Percentiles rank a stretch among this genome's conserved stretches.
These are phyloP conservation scores for Pongo pygmaeus DNA, from an alignment of 2,113 vertebrate species.

Conservation along the genomic window DNA sequence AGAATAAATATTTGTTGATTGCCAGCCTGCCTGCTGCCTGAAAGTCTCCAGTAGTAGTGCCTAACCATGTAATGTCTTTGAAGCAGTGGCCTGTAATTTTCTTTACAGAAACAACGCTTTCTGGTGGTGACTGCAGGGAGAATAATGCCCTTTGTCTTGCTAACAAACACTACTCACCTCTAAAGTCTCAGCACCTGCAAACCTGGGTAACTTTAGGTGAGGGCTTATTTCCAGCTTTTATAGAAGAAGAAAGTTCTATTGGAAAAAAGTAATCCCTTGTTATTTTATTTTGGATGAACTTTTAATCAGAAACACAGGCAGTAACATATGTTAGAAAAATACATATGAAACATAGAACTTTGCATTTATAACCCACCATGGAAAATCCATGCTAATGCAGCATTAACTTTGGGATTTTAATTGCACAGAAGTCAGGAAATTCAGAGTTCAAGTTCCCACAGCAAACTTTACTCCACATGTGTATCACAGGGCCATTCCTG, in stretches of 20 bases:
- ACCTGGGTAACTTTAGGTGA: slow-evolving; percentile 58
- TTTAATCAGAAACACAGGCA: slow-evolving; percentile 73
- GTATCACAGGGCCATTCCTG: slow-evolving; percentile 11
- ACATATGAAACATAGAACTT: slow-evolving; percentile 53
- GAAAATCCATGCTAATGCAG: slow-evolving; percentile 71
- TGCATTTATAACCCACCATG: slow-evolving; percentile 71
- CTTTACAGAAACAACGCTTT: slow-evolving; percentile 62
- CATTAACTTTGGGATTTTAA: slow-evolving; percentile 76
- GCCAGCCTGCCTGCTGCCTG: slow-evolving; percentile 10
- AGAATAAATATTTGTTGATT: slow-evolving; percentile 34
- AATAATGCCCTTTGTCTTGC: slow-evolving; percentile 51
- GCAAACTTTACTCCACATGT: slow-evolving; percentile 28
- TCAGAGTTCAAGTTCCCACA: slow-evolving; percentile 74
- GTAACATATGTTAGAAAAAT: slow-evolving; percentile 73
- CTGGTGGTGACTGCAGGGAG: slow-evolving; percentile 44
- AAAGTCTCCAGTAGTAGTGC: slow-evolving; percentile 17
- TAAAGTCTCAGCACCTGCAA: slow-evolving; percentile 53
- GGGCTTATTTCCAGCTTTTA: slow-evolving; percentile 62
- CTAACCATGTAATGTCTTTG: slow-evolving; percentile 20
- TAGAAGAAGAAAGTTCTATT: slow-evolving; percentile 50
- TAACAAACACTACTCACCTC: neutral
- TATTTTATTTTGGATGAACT: slow-evolving; percentile 64
- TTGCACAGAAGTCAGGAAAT: slow-evolving; percentile 79
- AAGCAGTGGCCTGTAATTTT: slow-evolving; percentile 64
- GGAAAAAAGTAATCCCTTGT: slow-evolving; percentile 62